phyloP scores from a whole-genome alignment of 2,797 vertebrate species.

The Pipistrellus kuhlii region DNA sequence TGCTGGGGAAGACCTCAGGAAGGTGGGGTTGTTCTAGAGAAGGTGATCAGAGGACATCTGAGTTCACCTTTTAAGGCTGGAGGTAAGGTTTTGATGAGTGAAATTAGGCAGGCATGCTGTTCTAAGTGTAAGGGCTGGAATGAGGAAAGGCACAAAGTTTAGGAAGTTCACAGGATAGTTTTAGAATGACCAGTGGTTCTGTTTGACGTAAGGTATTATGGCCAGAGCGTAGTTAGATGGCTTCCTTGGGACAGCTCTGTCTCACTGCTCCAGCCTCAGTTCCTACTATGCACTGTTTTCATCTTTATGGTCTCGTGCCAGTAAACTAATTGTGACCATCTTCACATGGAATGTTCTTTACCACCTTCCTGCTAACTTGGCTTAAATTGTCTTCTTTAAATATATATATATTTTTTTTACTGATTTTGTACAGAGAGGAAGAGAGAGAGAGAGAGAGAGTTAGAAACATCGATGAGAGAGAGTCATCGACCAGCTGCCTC shows the following conservation, averaged over 20 bases:
- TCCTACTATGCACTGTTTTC: background rate
- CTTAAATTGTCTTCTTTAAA: background rate
- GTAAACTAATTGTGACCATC: too few species aligned
- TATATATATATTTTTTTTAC: too few species aligned
- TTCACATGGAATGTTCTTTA: background rate
- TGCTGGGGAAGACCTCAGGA: background rate
- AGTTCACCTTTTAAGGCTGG: background rate
- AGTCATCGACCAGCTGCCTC: too few species aligned
- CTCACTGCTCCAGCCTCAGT: rapidly evolving
- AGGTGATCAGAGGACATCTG: background rate
- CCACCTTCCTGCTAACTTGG: background rate
- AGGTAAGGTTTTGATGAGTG: background rate
- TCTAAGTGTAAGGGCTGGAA: background rate
- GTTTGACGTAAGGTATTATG: background rate
- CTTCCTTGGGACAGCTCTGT: too few species aligned
- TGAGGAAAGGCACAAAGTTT: background rate
- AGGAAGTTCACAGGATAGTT: background rate
- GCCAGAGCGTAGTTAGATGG: background rate
- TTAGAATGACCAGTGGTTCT: background rate
- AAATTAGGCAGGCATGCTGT: background rate
- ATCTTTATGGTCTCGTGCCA: background rate
- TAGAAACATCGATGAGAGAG: too few species aligned
- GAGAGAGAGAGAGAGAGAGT: too few species aligned
- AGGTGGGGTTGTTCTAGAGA: background rate
- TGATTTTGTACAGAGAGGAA: too few species aligned